A percentile compares a stretch with the other conserved stretches of the same genome.
phyloP scores from a whole-genome alignment of 2,113 vertebrate species.

The Neofelis nebulosa region DNA sequence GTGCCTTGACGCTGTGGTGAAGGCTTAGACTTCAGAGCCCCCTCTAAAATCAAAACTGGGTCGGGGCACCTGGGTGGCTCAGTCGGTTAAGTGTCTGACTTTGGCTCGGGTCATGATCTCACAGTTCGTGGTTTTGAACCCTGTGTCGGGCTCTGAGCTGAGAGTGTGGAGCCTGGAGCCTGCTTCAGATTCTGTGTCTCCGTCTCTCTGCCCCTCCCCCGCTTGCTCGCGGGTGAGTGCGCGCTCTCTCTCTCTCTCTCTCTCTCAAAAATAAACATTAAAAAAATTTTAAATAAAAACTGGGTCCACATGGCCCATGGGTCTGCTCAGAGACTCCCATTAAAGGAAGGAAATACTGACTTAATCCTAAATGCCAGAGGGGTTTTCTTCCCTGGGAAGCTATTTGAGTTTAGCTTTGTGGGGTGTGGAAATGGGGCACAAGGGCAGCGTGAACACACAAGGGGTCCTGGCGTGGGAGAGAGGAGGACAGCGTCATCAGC shows the following conservation, averaged over 20 bases:
- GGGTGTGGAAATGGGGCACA: background rate
- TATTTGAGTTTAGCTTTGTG: background rate
- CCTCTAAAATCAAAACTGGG: background rate
- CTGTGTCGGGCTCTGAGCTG: too few species aligned
- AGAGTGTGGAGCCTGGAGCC: too few species aligned
- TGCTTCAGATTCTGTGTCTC: too few species aligned
- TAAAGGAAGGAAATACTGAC: background rate
- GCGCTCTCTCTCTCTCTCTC: too few species aligned
- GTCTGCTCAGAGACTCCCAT: background rate
- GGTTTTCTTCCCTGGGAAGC: background rate
- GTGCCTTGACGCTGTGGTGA: rapidly evolving
- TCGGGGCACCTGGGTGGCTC: too few species aligned
- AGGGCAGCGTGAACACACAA: background rate
- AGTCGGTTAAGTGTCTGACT: too few species aligned
- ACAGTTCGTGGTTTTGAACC: too few species aligned
- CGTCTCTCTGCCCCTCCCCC: too few species aligned
- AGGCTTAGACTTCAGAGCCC: background rate
- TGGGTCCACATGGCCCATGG: background rate
- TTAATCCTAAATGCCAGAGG: background rate
- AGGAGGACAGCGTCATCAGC: background rate
- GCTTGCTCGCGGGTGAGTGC: too few species aligned
- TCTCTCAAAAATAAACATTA: too few species aligned
- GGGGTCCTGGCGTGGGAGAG: background rate
- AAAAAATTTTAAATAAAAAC: background rate
- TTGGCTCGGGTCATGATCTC: too few species aligned